These are phyloP conservation scores for Psylliodes chrysocephalus DNA, from an alignment of 2,888 invertebrate genomes.

Conservation along the genomic window DNA sequence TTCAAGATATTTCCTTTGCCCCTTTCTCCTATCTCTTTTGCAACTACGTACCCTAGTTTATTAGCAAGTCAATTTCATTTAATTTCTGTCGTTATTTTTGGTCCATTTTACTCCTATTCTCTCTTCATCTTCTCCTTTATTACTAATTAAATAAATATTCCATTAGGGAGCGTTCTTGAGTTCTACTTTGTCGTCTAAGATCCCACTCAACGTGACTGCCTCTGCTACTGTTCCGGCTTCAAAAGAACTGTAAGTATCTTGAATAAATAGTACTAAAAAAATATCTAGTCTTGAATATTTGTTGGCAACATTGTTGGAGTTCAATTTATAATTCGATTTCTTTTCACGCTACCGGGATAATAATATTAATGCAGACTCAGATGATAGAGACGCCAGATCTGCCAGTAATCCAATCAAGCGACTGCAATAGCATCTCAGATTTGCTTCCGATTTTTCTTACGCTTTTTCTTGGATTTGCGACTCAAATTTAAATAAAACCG, in stretches of 20 bases:
- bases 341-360: slow-evolving; percentile 56
- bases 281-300: background rate
- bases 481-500: slow-evolving; percentile 48
- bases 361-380: slow-evolving; percentile 57
- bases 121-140: too few relatives aligned
- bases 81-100: too few relatives aligned
- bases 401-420: slow-evolving; percentile 56
- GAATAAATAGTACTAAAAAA: background rate
- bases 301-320: slow-evolving; percentile 22
- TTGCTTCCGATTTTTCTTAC: slow-evolving; percentile 53
- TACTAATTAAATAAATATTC: too few relatives aligned
- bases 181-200: too few relatives aligned
- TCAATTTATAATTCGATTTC: slow-evolving; percentile 55
- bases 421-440: slow-evolving; percentile 56
- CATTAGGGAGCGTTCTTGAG: too few relatives aligned
- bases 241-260: background rate
- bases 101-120: too few relatives aligned
- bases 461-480: slow-evolving; percentile 48
- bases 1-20: too few relatives aligned
- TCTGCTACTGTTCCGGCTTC: too few relatives aligned
- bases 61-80: too few relatives aligned
- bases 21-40: too few relatives aligned
- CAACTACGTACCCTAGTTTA: too few relatives aligned
- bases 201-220: too few relatives aligned
- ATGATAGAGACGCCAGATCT: slow-evolving; percentile 55